Percentiles rank a stretch among this genome's conserved stretches.
Evolutionary conservation across 2,888 invertebrate genomes (phyloP).

Genomic region (Megamerina dolium): DNA sequence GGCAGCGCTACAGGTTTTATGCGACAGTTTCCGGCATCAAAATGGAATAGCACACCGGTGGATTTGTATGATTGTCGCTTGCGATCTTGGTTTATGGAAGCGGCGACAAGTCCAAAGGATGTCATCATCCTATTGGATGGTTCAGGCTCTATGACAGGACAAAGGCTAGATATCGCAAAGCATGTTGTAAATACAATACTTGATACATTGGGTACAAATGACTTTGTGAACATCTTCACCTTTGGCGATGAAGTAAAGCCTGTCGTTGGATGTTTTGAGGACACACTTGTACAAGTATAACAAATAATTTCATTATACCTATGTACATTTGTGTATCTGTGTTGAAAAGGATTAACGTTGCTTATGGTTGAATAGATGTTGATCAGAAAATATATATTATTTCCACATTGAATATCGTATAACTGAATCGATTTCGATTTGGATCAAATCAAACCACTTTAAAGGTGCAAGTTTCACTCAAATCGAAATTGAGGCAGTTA

Average conservation of each 20-base stretch:
- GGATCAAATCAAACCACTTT: too few relatives aligned
- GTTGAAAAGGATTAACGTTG: too few relatives aligned
- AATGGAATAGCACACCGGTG: constrained; percentile 72
- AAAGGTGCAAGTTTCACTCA: too few relatives aligned
- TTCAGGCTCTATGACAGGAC: constrained; percentile 89
- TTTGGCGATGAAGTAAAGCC: constrained; percentile 78
- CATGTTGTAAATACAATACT: constrained; percentile 83
- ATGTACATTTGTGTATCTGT: too few relatives aligned
- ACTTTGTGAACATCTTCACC: constrained; percentile 93
- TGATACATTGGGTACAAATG: constrained; percentile 94
- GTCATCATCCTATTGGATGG: constrained; percentile 77
- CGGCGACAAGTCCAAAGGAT: constrained; percentile 96
- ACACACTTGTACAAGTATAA: constrained; percentile 84
- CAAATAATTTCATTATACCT: too few relatives aligned
- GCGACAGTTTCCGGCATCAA: constrained; percentile 89
- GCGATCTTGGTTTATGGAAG: constrained; percentile 95
- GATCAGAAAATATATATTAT: too few relatives aligned
- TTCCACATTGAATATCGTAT: too few relatives aligned
- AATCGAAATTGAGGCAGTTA: too few relatives aligned
- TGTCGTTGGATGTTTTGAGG: constrained; percentile 83
- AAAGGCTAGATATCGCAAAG: constrained; percentile 81
- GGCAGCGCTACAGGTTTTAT: constrained; percentile 96
- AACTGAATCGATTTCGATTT: too few relatives aligned
- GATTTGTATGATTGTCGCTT: constrained; percentile 95
- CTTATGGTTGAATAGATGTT: too few relatives aligned